These are phyloP conservation scores for Sminthopsis crassicaudata DNA, from an alignment of 2,113 vertebrate species.

Conservation along the genomic window DNA sequence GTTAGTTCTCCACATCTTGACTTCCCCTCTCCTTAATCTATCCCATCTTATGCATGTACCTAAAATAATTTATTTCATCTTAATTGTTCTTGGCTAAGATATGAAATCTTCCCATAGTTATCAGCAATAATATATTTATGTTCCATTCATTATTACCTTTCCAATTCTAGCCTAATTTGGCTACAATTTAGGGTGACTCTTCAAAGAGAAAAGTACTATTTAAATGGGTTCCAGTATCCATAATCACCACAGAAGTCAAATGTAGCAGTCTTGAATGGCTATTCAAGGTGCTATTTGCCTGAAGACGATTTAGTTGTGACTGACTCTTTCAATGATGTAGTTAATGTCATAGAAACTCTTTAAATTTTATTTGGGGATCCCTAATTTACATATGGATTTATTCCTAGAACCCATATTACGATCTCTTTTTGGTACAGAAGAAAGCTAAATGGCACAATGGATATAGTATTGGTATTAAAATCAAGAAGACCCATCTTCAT, in stretches of 20 bases:
- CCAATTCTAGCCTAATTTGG: neutral
- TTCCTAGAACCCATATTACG: too few species aligned
- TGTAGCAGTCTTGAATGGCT: neutral
- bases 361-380: neutral
- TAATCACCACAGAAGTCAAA: neutral
- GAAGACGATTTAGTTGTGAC: neutral
- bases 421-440: too few species aligned
- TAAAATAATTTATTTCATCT: neutral
- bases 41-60: neutral
- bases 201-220: neutral
- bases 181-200: neutral
- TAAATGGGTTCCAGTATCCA: neutral
- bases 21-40: neutral
- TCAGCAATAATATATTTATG: neutral
- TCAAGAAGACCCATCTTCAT: too few species aligned
- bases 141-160: neutral
- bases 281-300: neutral
- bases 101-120: neutral
- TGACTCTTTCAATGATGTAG: neutral
- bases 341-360: neutral
- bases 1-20: neutral
- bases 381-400: neutral
- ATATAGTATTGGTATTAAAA: too few species aligned
- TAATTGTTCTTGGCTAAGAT: neutral
- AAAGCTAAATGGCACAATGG: too few species aligned